Evolutionary conservation across 2,797 vertebrate species (phyloP).

Genomic region (Pangasius macronema): DNA sequence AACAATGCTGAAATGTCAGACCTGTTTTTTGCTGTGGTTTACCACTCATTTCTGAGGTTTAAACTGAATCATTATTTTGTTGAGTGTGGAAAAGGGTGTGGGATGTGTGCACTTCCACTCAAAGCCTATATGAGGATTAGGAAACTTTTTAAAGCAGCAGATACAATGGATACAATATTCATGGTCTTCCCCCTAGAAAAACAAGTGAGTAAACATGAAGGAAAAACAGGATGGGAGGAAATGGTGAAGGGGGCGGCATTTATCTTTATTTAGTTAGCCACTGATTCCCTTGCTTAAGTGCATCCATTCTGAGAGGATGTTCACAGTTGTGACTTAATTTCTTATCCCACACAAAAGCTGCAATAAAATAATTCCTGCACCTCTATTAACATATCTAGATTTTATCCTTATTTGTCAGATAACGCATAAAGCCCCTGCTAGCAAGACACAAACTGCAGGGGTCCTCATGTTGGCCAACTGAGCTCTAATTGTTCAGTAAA

Average conservation of each 20-base stretch:
- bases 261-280: slow-evolving; percentile 58
- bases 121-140: neutral
- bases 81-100: neutral
- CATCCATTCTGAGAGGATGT: neutral
- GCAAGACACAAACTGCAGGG: neutral
- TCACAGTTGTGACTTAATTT: neutral
- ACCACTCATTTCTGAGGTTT: slow-evolving; percentile 1
- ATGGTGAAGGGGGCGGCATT: slow-evolving; percentile 47
- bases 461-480: neutral
- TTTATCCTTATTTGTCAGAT: neutral
- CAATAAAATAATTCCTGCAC: neutral
- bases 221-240: slow-evolving; percentile 61
- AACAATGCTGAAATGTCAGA: neutral
- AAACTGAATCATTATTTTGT: neutral
- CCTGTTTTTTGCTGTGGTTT: slow-evolving; percentile 9
- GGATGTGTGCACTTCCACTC: neutral
- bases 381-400: neutral
- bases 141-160: slow-evolving; percentile 22
- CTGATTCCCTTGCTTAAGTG: slow-evolving; percentile 15
- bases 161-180: slow-evolving; percentile 29
- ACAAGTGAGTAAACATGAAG: slow-evolving; percentile 22
- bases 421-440: neutral
- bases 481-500: slow-evolving; percentile 16
- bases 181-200: slow-evolving; percentile 12
- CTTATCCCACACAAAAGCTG: neutral